Evolutionary conservation across 2,113 vertebrate species (phyloP), one percentile per base, ranked within the genome.

Genomic region (Azemiops feae): DNA sequence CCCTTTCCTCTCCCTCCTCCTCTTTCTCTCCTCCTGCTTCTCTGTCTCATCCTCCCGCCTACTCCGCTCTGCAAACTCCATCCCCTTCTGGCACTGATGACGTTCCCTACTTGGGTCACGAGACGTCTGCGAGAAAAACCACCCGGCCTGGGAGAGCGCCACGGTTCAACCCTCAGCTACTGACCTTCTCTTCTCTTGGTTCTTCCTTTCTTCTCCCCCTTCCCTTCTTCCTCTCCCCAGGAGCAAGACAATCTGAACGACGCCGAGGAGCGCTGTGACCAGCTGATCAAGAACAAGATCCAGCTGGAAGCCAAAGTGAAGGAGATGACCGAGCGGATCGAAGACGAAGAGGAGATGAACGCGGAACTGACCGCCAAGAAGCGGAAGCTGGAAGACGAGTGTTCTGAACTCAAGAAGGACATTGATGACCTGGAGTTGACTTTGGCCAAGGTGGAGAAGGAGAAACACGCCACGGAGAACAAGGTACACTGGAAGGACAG

Each of bases 291-390:
- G 93, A 96, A 97, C 96, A 99, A 99, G 90, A 99, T 99, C 94
- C 98, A 99, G 92, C 86, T 98, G 96, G 99, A 99, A 27, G 98
- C 98, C 85, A 99, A 99, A 96, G 92, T 94, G 95, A 99, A 99
- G 96, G 99, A 99, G 96, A 95, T 98, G 39, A 96, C 97, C 0
- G 98, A 99, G 16, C 95, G 99, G 7, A 95, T 99, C 90, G 98
- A 99, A 94, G 99, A 99, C 0, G 98, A 99, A 95, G 98, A 99
- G 92, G 99, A 99, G 96, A 97, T 99, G 96, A 99, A 99, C 0
- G 98, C 99, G 0, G 99, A 99, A 93, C 98, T 99, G 92, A 98
- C 98, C 0, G 98, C 99, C 74, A 99, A 99, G 97, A 99, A 98
- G 95, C 98, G 99, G 20, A 99, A 99, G 93, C 97, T 99, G 89